phyloP scores from a whole-genome alignment of 2,113 vertebrate genomes.

The Gobius niger region DNA sequence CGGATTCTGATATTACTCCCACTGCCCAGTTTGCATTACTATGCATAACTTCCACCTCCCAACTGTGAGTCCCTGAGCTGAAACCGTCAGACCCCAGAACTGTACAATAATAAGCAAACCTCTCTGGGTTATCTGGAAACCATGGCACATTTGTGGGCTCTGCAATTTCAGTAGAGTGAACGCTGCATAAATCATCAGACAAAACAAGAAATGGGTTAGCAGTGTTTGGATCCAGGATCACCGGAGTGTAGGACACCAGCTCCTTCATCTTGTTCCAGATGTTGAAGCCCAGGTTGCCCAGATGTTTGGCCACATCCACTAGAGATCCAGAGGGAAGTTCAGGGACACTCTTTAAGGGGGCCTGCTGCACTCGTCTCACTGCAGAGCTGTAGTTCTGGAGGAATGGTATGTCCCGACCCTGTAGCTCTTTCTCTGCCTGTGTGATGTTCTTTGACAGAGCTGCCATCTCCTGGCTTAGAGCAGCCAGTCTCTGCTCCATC shows the following conservation, averaged over 20 bases:
- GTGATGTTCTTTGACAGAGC: slow-evolving; percentile 16
- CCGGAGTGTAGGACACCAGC: slow-evolving; percentile 16
- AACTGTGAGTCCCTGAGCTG: slow-evolving; percentile 12
- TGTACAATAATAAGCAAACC: background rate
- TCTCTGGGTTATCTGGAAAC: slow-evolving; percentile 16
- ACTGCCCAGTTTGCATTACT: slow-evolving; percentile 5
- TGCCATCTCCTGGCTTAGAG: slow-evolving; percentile 8
- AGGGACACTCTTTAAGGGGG: background rate
- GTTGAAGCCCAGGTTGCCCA: slow-evolving; percentile 23
- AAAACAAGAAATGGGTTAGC: background rate
- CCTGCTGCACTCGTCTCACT: slow-evolving; percentile 2
- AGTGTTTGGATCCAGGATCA: slow-evolving; percentile 27
- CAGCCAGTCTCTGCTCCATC: background rate
- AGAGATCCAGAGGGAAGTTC: background rate
- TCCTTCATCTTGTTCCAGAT: slow-evolving; percentile 21
- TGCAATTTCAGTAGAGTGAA: background rate
- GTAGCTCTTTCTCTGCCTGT: slow-evolving; percentile 2
- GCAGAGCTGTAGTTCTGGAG: slow-evolving; percentile 17
- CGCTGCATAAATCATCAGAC: slow-evolving; percentile 4
- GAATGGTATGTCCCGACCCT: slow-evolving; percentile 5
- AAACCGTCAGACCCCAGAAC: slow-evolving; percentile 17
- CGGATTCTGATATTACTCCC: slow-evolving; percentile 4
- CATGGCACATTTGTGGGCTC: background rate
- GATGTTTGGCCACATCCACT: slow-evolving; percentile 8
- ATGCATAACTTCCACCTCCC: slow-evolving; percentile 7